These are phyloP conservation scores for Melanogrammus aeglefinus DNA, from an alignment of 2,797 vertebrate species.

Conservation along the genomic window DNA sequence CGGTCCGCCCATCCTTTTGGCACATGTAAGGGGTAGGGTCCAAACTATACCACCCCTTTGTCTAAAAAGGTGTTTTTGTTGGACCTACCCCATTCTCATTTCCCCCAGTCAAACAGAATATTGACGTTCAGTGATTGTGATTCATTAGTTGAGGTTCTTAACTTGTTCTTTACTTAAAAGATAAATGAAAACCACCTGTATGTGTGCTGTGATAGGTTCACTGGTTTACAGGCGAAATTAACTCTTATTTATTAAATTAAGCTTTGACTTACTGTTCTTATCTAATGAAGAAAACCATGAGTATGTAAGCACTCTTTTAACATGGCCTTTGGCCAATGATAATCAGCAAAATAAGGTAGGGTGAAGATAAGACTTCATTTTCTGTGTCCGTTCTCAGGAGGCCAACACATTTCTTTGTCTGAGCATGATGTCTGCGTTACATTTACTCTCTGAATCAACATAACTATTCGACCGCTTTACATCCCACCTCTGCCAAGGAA, in stretches of 20 bases:
- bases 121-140: background rate
- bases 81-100: background rate
- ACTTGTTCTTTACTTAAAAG: background rate
- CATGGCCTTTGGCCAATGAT: background rate
- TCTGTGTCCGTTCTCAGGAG: background rate
- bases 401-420: background rate
- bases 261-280: background rate
- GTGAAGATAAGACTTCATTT: background rate
- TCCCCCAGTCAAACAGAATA: background rate
- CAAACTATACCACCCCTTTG: background rate
- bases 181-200: background rate
- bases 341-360: background rate
- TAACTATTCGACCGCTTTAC: background rate
- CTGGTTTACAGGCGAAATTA: background rate
- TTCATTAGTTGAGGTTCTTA: background rate
- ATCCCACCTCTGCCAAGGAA: background rate
- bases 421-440: background rate
- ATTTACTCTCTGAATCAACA: constrained; percentile 1
- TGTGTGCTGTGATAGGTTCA: background rate
- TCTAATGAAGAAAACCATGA: background rate
- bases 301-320: background rate
- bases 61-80: background rate
- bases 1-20: background rate
- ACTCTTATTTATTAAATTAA: background rate
- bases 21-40: background rate